Evolutionary conservation across 2,797 vertebrate genomes (phyloP), one percentile per base, ranked within the genome.

Genomic region (Meriones psammophilus): DNA sequence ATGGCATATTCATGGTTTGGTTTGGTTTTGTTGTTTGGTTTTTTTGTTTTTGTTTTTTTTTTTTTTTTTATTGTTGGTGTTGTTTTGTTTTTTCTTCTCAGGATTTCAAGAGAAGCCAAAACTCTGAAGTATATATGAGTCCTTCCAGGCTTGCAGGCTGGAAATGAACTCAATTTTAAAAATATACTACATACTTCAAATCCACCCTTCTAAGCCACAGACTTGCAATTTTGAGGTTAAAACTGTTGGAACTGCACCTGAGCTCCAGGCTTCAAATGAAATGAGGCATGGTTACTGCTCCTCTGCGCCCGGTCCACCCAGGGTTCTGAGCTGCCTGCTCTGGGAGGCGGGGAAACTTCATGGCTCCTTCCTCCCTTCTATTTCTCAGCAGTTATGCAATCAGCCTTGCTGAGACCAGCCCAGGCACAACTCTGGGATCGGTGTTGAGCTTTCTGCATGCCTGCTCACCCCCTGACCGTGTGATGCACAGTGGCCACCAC

Each of bases 101-200:
- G 60, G 89, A 90, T 85, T 92, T 66, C 56, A 71, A 94, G 69
- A 95, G 92, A 92, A 94, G 86, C 85, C 91, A 97, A 92, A 97
- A 93, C 89, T 94, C 93, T 96, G 73, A 74, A 85, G 95, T 79
- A 91, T 62, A 88, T 78, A 96, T 58, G 68, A 85, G 80, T 66
- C 39, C 20, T 94, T 94, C 62, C 46, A 64, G 88, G 83, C 95
- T 92, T 81, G 93, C 89, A 80, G 46, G 56, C 60, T 92, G 58
- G n/a, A 73, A 77, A 95, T 91, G 50, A 85, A 88, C 64, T 93
- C 64, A 26, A 33, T 88, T 81, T 39, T 24, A 81, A 80, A 92
- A 83, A 66, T 68, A 68, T 28, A 54, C 18, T 64, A 42, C 39
- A 36, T 46, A 69, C 73, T 76, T 46, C 39, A 93, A 87, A 91